Evolutionary conservation across 2,113 vertebrate genomes (phyloP).

Genomic region (Prunella himalayana): DNA sequence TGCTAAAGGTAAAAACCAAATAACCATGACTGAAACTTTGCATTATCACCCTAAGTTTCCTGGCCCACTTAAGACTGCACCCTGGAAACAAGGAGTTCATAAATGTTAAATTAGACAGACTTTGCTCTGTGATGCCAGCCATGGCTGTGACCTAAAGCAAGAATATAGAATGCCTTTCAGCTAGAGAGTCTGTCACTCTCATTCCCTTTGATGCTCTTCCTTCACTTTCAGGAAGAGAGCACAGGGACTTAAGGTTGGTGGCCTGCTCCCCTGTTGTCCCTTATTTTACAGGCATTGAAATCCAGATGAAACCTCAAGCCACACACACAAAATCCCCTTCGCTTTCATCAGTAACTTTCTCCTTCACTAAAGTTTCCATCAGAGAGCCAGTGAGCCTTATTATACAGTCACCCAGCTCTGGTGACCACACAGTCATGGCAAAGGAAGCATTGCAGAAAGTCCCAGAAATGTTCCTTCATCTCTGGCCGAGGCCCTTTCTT

Average conservation of each 20-base stretch:
- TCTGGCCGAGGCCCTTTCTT: slow-evolving; percentile 74
- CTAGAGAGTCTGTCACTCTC: slow-evolving; percentile 65
- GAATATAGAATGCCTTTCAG: slow-evolving; percentile 68
- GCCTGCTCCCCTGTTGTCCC: slow-evolving; percentile 64
- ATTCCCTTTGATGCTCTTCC: slow-evolving; percentile 79
- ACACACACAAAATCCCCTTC: neutral
- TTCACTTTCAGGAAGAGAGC: slow-evolving; percentile 65
- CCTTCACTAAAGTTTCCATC: slow-evolving; percentile 59
- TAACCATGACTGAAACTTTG: neutral
- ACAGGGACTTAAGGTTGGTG: slow-evolving; percentile 60
- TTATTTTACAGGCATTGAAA: slow-evolving; percentile 67
- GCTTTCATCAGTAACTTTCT: slow-evolving; percentile 75
- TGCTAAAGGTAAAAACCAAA: neutral
- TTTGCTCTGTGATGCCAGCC: slow-evolving; percentile 69
- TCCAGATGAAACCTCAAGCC: slow-evolving; percentile 23
- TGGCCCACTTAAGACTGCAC: neutral
- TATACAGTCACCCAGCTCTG: slow-evolving; percentile 50
- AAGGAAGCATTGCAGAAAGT: slow-evolving; percentile 32
- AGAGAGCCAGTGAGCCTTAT: slow-evolving; percentile 44
- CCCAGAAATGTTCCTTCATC: slow-evolving; percentile 42
- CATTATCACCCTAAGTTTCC: neutral
- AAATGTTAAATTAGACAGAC: slow-evolving; percentile 75
- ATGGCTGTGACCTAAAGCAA: slow-evolving; percentile 70
- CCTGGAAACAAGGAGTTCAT: slow-evolving; percentile 59
- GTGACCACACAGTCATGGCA: neutral